phyloP scores from a whole-genome alignment of 64 coral and sea anemone genomes.

The Catalaphyllia jardinei region DNA sequence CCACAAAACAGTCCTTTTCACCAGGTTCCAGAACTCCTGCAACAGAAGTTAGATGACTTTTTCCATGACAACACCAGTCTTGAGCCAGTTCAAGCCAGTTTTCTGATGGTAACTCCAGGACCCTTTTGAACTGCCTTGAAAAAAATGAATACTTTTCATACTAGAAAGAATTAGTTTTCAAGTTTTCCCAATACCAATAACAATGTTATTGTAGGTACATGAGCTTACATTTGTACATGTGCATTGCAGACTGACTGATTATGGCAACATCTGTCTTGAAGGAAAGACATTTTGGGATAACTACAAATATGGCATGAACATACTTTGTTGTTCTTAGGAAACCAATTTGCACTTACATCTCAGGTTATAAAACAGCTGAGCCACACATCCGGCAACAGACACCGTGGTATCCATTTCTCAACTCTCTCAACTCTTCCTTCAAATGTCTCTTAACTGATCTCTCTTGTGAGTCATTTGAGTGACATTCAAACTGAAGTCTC shows the following conservation, averaged over 20 bases:
- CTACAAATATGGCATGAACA: too few species aligned
- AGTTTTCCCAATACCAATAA: too few species aligned
- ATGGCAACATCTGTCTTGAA: too few species aligned
- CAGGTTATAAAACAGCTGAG: not conserved
- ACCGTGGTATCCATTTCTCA: not conserved
- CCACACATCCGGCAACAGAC: conserved; percentile 36
- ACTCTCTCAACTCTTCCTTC: not conserved
- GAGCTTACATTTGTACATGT: too few species aligned
- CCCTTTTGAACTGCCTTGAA: conserved; percentile 53
- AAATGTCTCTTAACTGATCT: not conserved
- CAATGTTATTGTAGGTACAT: too few species aligned
- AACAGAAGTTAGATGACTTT: conserved; percentile 15
- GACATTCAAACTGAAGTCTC: conserved; percentile 29
- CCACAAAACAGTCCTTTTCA: conserved; percentile 54
- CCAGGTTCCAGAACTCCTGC: conserved; percentile 52
- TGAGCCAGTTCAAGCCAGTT: conserved; percentile 52
- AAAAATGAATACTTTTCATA: not conserved
- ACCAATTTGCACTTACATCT: conserved; percentile 7
- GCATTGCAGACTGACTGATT: too few species aligned
- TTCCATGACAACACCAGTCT: conserved; percentile 73
- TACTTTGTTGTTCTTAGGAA: not conserved
- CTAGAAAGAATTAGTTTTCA: too few species aligned
- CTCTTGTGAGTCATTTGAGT: not conserved
- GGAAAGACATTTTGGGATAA: too few species aligned
- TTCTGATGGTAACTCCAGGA: conserved; percentile 71